phyloP scores from a whole-genome alignment of 1,140 invertebrate species.

The Zaprionus ornatus region DNA sequence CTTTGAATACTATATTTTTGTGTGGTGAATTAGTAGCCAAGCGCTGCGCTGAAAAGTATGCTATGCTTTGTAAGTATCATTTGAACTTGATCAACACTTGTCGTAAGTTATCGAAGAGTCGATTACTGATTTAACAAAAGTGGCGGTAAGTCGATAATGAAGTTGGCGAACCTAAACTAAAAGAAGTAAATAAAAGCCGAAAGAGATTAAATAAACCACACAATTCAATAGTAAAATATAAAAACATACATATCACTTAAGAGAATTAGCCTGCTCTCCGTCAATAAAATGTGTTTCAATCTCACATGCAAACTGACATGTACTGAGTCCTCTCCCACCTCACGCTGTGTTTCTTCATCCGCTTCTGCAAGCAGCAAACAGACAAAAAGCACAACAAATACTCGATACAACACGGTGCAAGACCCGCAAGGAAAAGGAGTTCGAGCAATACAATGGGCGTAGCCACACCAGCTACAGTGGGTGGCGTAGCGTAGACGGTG shows the following conservation, averaged over 20 bases:
- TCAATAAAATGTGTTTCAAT: background rate
- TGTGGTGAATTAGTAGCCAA: no score
- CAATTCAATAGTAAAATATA: background rate
- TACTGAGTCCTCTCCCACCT: background rate
- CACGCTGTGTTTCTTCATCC: background rate
- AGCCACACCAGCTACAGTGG: conserved; percentile 49
- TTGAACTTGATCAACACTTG: background rate
- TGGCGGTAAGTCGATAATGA: background rate
- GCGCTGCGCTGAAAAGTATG: no score
- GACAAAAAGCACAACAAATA: background rate
- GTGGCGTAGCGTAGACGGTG: conserved; percentile 23
- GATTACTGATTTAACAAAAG: background rate
- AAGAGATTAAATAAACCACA: background rate
- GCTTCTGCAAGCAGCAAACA: background rate
- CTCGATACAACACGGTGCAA: conserved; percentile 1
- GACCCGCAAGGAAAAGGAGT: conserved; percentile 11
- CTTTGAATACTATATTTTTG: no score
- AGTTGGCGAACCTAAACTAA: background rate
- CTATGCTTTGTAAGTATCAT: no score
- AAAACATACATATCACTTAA: background rate
- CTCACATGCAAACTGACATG: background rate
- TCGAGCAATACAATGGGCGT: background rate
- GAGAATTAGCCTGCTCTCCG: background rate
- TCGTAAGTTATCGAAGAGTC: background rate
- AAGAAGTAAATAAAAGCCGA: background rate